phyloP scores from a whole-genome alignment of 2,888 invertebrate genomes.

The Nyleta sp. region DNA sequence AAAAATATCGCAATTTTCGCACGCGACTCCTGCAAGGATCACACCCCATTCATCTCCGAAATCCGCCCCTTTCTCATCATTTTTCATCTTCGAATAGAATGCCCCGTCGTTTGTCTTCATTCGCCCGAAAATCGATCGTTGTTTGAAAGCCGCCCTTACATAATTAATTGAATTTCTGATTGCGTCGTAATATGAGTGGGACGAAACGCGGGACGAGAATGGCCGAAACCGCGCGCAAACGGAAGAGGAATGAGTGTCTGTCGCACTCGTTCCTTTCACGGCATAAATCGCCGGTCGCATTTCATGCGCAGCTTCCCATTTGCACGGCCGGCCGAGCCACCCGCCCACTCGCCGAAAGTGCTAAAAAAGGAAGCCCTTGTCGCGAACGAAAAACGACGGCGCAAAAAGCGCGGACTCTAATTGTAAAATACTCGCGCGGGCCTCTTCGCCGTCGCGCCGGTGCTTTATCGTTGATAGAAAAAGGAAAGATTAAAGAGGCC shows the following conservation, averaged over 20 bases:
- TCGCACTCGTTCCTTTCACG: conserved; percentile 59
- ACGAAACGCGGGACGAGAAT: conserved; percentile 46
- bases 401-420: conserved; percentile 67
- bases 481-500: conserved; percentile 25
- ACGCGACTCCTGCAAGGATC: no score
- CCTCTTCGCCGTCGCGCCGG: conserved; percentile 30
- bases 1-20: no score
- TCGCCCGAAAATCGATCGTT: conserved; percentile 1
- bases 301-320: conserved; percentile 67
- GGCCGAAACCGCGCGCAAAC: conserved; percentile 53
- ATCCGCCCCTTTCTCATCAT: conserved; percentile 1
- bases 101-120: conserved; percentile 21
- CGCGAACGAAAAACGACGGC: conserved; percentile 26
- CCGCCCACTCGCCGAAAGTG: conserved; percentile 41
- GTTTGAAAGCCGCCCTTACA: conserved; percentile 2
- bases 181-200: conserved; percentile 11
- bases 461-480: conserved; percentile 48
- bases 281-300: conserved; percentile 71
- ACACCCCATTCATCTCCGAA: no score
- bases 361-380: conserved; percentile 44
- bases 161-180: conserved; percentile 52
- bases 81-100: conserved; percentile 22
- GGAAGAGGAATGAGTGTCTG: conserved; percentile 68
- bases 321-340: conserved; percentile 36
- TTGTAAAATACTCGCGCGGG: conserved; percentile 70